phyloP scores from a whole-genome alignment of 2,797 vertebrate genomes.

The Sparus aurata region DNA sequence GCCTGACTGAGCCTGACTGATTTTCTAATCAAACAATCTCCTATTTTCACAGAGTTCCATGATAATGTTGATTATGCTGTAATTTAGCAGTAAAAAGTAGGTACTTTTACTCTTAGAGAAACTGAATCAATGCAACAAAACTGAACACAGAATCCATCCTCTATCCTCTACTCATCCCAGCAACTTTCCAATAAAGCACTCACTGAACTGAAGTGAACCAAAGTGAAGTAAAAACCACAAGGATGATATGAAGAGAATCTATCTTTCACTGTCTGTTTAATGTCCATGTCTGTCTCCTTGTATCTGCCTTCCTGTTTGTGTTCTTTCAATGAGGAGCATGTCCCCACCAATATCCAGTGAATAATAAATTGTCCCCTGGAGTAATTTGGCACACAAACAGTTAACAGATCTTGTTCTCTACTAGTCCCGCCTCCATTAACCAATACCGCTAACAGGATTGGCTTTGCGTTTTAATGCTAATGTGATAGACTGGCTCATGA shows the following conservation, averaged over 20 bases:
- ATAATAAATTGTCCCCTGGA: too few relatives aligned
- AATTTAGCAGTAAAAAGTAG: neutral
- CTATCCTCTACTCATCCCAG: neutral
- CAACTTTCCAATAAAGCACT: slow-evolving; percentile 7
- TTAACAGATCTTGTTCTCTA: too few relatives aligned
- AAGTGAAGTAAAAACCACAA: neutral
- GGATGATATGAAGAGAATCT: slow-evolving; percentile 23
- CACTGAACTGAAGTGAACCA: slow-evolving; percentile 5
- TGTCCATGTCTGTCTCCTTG: slow-evolving; percentile 18
- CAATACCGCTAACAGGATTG: too few relatives aligned
- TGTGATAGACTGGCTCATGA: too few relatives aligned
- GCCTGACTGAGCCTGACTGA: neutral
- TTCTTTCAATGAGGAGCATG: neutral
- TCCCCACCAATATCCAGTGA: too few relatives aligned
- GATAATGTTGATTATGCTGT: neutral
- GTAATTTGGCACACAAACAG: too few relatives aligned
- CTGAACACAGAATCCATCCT: neutral
- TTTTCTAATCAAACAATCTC: neutral
- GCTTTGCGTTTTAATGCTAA: too few relatives aligned
- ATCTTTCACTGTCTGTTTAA: slow-evolving; percentile 33
- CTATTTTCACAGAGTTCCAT: neutral
- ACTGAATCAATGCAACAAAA: neutral
- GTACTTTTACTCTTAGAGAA: neutral
- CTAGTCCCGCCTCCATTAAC: too few relatives aligned
- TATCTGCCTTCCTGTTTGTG: slow-evolving; percentile 16